Evolutionary conservation across 2,888 invertebrate genomes (phyloP), one percentile per base, ranked within the genome.

Genomic region (Hyposoter didymator): DNA sequence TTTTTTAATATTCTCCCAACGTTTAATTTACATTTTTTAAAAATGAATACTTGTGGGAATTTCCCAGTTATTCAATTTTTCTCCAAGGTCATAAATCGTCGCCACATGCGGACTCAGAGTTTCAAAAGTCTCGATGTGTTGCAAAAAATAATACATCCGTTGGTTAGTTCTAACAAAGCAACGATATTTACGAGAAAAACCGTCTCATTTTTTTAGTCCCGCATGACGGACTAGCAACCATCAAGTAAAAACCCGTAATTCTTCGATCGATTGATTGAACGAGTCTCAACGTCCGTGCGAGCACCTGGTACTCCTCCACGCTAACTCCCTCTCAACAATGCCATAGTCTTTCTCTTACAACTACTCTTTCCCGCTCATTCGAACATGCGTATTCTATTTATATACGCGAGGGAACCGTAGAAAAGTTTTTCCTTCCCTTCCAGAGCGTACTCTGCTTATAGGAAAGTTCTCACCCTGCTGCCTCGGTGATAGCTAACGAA

Each of bases 221-320:
- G n/a, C 43, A 47, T 43, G 35, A 47, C 52, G 35, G 55, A 32
- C 32, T 12, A 64, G 72, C 62, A 70, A 62, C 45, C n/a, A 47
- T 67, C 69, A 74, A 59, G 35, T 62, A 70, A 47, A 43, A 47
- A 43, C 69, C 67, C 73, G 67, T 74, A 83, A 85, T 80, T 85
- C 69, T 82, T 84, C 87, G 87, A 91, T 90, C 90, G 90, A 90
- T 90, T 90, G 90, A 91, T 90, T 89, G 89, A 90, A 90, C 88
- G 85, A 85, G 91, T 88, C 88, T 90, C 90, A 88, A 88, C 90
- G 86, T 88, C 87, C 86, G 87, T 84, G 82, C 88, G 85, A 88
- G 88, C 90, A 91, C 90, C 91, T 90, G 90, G 87, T 88, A 88
- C 90, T 90, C 89, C 89, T 90, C 89, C 88, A 90, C 78, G 47